These are phyloP conservation scores for Takifugu bimaculatus DNA, from an alignment of 2,113 vertebrate species.

Conservation along the genomic window DNA sequence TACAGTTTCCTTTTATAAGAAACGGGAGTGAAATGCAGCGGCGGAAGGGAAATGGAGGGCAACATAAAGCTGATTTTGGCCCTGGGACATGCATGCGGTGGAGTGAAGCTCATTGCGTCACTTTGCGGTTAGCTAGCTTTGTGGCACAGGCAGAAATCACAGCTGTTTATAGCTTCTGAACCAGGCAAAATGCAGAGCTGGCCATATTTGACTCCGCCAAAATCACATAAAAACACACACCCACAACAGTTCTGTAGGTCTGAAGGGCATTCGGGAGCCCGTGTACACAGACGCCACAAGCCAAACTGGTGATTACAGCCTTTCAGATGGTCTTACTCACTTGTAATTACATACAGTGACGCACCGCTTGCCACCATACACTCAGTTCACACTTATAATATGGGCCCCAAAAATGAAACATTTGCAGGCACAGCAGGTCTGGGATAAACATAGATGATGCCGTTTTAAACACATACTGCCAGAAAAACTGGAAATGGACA, in stretches of 20 bases:
- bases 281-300: conserved; percentile 36
- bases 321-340: conserved; percentile 19
- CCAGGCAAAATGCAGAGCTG: conserved; percentile 44
- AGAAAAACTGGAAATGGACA: conserved; percentile 21
- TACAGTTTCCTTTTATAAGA: conserved; percentile 49
- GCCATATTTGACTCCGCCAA: conserved; percentile 15
- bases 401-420: conserved; percentile 42
- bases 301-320: conserved; percentile 61
- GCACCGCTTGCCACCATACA: conserved; percentile 39
- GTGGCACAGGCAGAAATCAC: conserved; percentile 41
- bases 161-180: conserved; percentile 56
- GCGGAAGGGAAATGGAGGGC: conserved; percentile 54
- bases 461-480: conserved; percentile 24
- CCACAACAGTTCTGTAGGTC: conserved; percentile 15
- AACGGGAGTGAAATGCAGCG: conserved; percentile 45
- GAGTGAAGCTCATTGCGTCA: conserved; percentile 40
- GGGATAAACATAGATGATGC: conserved; percentile 46
- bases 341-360: conserved; percentile 62
- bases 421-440: conserved; percentile 29
- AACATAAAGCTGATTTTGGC: conserved; percentile 57
- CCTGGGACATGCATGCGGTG: conserved; percentile 43
- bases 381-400: conserved; percentile 42
- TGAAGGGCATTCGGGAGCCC: conserved; percentile 36
- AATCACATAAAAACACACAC: conserved; percentile 40
- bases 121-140: conserved; percentile 57